Base-by-base conservation (phyloP, 2,113 vertebrate species). In the Microtus ochrogaster region DNA sequence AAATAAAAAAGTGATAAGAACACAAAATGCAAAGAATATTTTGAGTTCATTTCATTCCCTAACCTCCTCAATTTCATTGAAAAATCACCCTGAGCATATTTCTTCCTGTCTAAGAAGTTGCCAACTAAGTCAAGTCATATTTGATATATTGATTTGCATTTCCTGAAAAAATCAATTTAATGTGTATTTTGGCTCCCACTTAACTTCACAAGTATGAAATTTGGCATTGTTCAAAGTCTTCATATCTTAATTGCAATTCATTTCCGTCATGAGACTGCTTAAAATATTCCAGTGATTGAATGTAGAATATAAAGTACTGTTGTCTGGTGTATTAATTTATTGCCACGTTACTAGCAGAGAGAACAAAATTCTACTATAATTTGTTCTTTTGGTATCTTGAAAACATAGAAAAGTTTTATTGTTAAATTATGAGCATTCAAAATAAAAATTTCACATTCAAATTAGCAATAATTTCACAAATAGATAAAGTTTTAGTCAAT, bases 171-270 rank as follows among this genome's bases (percentile, higher is more conserved):
- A 83, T 49, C 47, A 12, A 0, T 2, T 81, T 86, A 47, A 39
- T 33, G 0, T 4, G 44, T 77, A 24, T 55, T 14, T 41, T 89
- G 47, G 85, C 41, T 83, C 19, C 90, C 73, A 41, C 17, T 92
- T 91, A 74, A 78, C 2, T 41, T 55, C 28, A 39, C 21, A 33
- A 95, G 36, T 22, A 0, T 26, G 66, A 96, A 84, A 97, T 41
- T 72, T 68, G 30, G 1, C 90, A 61, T 9, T 19, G 13, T 84
- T 84, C 55, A 86, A 90, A 92, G 96, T 61, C 5, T 94, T 90
- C 1, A 91, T 96, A 96, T 94, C 2, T 14, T 79, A 68, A 94
- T 16, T 96, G 2, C 4, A 89, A 96, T 92, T 96, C 91, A 68
- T 79, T 49, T 92, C 36, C 30, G 77, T 49, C 7, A 86, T 93